Evolutionary conservation across 2,113 vertebrate genomes (phyloP), one percentile per base, ranked within the genome.

Genomic region (Mesoclemmys tuberculata): DNA sequence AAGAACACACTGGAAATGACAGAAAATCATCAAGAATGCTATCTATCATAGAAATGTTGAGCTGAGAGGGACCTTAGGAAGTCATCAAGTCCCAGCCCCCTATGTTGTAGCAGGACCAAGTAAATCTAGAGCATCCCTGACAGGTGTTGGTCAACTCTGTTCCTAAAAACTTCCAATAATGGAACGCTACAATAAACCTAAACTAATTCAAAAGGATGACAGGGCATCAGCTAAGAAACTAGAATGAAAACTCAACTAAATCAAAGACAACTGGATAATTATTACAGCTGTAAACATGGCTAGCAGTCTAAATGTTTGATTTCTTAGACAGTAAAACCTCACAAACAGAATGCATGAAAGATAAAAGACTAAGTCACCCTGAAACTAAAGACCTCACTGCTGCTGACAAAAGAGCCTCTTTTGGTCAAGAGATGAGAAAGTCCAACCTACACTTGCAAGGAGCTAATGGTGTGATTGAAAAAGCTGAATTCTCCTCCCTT

Each of bases 331-430:
- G 16, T 1, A 0, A 46, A 71, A 86, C 75, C 46, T 41, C 78
- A 84, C 44, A 84, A 77, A 21, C 48, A 93, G 46, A 86, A 80
- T 24, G 94, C 82, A 93, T 8, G 19, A 71, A 93, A 93, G 87
- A 91, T 79, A 88, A 92, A 89, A 92, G 35, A 19, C 44, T 80
- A 90, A 14, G 71, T 4, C 29, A 31, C 35, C 93, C 14, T 35
- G 31, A 56, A 90, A 49, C 55, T 46, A 48, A 26, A 82, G 55
- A 71, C 27, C 71, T 89, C 49, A 54, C 61, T 61, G 85, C 51
- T 85, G 44, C 68, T 87, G 71, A 55, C n/a, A 38, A 51, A 61
- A n/a, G 26, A 86, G 80, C 12, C 78, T 78, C 44, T 79, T 55
- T 48, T 44, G 64, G 13, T 41, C 58, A 71, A 87, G 90, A 31